These are phyloP conservation scores for Phaonia tiefii DNA, from an alignment of 2,888 invertebrate genomes.

Conservation along the genomic window DNA sequence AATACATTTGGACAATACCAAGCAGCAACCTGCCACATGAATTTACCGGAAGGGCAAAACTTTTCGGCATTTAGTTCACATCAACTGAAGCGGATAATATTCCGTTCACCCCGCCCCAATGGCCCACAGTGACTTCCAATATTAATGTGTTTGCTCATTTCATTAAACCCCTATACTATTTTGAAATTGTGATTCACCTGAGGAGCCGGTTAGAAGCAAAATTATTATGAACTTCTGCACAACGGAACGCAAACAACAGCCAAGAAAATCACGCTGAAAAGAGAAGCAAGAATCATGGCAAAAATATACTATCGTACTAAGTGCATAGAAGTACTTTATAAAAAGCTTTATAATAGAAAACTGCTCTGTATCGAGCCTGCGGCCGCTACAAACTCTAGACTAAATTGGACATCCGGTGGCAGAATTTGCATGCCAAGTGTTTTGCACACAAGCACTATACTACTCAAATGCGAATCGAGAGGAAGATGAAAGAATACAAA, in stretches of 20 bases:
- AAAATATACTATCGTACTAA: no score
- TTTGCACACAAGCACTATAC: constrained; percentile 41
- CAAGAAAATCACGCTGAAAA: no score
- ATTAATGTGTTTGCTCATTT: constrained; percentile 5
- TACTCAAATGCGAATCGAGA: constrained; percentile 25
- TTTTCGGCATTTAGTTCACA: not conserved
- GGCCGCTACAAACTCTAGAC: constrained; percentile 63
- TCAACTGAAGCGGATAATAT: no score
- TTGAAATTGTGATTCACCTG: constrained; percentile 17
- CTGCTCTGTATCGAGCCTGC: constrained; percentile 32
- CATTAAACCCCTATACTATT: not conserved
- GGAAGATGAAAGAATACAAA: not conserved
- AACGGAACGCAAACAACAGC: not conserved
- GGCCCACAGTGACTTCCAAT: no score
- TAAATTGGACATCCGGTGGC: constrained; percentile 67
- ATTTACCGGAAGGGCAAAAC: not conserved
- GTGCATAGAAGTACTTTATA: no score
- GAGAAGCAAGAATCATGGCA: no score
- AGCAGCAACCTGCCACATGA: not conserved
- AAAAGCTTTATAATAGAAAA: no score
- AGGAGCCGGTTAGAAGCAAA: constrained; percentile 42
- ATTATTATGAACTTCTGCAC: constrained; percentile 27
- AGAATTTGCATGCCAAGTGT: constrained; percentile 53
- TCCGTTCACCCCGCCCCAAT: no score
- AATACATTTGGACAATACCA: not conserved